Conservation (phyloP, 2,888 invertebrate genomes). For the Drosophila recens region DNA sequence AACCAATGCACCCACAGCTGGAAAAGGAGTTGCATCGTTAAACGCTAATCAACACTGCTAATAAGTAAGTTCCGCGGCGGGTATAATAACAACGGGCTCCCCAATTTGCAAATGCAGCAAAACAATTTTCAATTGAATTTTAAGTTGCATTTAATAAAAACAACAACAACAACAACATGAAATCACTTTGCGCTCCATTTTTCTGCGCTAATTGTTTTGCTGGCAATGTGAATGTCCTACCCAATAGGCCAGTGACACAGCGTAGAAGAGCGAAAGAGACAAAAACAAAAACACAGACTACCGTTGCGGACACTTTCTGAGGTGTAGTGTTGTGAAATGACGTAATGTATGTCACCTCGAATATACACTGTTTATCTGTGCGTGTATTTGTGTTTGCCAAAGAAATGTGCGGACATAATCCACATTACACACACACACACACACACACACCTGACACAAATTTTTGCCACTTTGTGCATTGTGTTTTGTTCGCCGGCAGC, state of each 20-base stretch:
- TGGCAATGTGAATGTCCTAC: slow-evolving; percentile 71
- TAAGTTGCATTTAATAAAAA: slow-evolving; percentile 9
- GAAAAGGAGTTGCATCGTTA: slow-evolving; percentile 10
- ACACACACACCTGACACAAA: slow-evolving; percentile 60
- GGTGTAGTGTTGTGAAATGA: slow-evolving; percentile 65
- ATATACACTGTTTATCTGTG: neutral
- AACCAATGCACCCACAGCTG: slow-evolving; percentile 14
- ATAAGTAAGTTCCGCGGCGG: slow-evolving; percentile 48
- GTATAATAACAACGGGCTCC: slow-evolving; percentile 17
- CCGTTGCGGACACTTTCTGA: slow-evolving; percentile 32
- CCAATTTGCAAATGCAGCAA: slow-evolving; percentile 24
- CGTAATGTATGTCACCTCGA: slow-evolving; percentile 70
- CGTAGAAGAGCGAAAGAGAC: slow-evolving; percentile 1
- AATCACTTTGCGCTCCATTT: slow-evolving; percentile 52
- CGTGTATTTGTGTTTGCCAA: slow-evolving; percentile 45
- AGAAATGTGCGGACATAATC: slow-evolving; percentile 52
- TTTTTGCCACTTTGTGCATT: slow-evolving; percentile 57
- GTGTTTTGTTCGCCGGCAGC: slow-evolving; percentile 43
- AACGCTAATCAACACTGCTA: slow-evolving; percentile 33
- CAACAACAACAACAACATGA: slow-evolving; percentile 5
- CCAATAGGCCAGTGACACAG: slow-evolving; percentile 65
- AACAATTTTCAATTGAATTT: slow-evolving; percentile 18
- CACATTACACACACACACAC: slow-evolving; percentile 45
- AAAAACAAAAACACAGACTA: slow-evolving; percentile 12
- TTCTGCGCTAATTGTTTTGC: slow-evolving; percentile 48